Evolutionary conservation across 2,113 vertebrate genomes (phyloP).

Genomic region (Natator depressus): DNA sequence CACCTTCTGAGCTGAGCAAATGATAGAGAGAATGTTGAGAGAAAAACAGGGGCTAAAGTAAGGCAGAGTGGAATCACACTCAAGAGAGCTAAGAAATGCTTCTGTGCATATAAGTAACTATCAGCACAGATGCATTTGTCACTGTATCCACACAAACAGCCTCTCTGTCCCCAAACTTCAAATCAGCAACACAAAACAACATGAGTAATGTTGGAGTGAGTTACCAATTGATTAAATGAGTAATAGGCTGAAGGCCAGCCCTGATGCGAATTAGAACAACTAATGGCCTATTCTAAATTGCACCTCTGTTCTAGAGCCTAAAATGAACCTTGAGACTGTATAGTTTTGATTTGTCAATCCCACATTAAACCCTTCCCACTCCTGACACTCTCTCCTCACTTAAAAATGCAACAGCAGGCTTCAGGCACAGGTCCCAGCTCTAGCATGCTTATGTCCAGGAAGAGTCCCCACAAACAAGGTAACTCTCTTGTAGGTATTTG

Average conservation of each 20-base stretch:
- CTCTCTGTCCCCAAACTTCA: neutral
- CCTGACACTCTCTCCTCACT: neutral
- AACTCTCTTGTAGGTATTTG: neutral
- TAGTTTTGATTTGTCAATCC: neutral
- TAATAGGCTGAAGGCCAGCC: neutral
- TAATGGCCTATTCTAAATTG: neutral
- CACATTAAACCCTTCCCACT: neutral
- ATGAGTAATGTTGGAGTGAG: neutral
- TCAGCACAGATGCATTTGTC: neutral
- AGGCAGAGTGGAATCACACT: neutral
- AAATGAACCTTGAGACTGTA: neutral
- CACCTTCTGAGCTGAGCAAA: neutral
- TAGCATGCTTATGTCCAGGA: neutral
- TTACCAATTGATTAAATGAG: neutral
- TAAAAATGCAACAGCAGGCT: neutral
- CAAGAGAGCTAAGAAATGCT: neutral
- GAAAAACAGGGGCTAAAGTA: neutral
- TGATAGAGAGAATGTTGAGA: neutral
- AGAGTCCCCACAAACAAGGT: neutral
- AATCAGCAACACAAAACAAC: neutral
- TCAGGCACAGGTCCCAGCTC: neutral
- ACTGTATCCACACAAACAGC: neutral
- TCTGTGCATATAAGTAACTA: neutral
- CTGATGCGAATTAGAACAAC: neutral
- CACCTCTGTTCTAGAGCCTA: neutral